phyloP scores from a whole-genome alignment of 2,888 invertebrate genomes.

The Pristionchus maxplancki region DNA sequence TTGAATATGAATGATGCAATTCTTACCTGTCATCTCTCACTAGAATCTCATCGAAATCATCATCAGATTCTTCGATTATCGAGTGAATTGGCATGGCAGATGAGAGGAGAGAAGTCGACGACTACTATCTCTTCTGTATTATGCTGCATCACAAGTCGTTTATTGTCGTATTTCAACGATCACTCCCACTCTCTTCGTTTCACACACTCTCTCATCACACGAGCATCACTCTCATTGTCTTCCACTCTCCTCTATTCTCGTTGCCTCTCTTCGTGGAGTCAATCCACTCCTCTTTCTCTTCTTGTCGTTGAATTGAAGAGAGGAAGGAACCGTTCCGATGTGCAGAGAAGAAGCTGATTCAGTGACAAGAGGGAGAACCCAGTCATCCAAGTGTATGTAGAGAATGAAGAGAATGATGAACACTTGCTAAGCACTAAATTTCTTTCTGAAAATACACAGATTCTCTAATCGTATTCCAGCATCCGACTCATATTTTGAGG shows the following conservation, averaged over 20 bases:
- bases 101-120: neutral
- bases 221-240: neutral
- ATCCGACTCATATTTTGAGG: too few relatives aligned
- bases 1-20: neutral
- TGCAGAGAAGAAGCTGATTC: neutral
- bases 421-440: neutral
- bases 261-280: neutral
- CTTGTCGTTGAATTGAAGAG: neutral
- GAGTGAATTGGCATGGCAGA: neutral
- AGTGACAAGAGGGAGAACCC: neutral
- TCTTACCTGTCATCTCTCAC: conserved; percentile 27
- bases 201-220: conserved; percentile 1
- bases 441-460: neutral
- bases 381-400: neutral
- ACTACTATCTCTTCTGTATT: conserved; percentile 39
- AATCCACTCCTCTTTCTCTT: conserved; percentile 16
- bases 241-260: neutral
- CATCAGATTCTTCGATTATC: conserved; percentile 33
- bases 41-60: conserved; percentile 35
- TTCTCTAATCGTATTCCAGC: too few relatives aligned
- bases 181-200: neutral
- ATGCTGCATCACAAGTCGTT: conserved; percentile 36
- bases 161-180: conserved; percentile 39
- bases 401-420: neutral
- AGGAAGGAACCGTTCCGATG: neutral